Evolutionary conservation across 2,113 vertebrate genomes (phyloP), one percentile per base, ranked within the genome.

Genomic region (Nycticorax nycticorax): DNA sequence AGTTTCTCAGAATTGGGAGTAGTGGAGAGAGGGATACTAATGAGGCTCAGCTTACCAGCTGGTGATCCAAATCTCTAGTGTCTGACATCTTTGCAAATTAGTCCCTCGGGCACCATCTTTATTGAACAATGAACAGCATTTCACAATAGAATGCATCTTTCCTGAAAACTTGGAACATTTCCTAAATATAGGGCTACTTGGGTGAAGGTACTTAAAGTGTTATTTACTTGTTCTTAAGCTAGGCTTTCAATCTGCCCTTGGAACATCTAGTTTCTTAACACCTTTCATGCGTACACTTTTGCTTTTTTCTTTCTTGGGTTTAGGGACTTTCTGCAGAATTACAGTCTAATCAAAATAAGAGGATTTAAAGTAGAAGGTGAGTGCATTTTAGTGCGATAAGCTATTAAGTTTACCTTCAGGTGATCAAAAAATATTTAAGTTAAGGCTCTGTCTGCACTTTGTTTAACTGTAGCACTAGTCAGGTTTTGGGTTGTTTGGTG

Each of bases 221-320:
- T 73, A 20, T 74, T 68, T 88, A 2, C 10, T 83, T 37, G 2
- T 41, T 92, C 48, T 77, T 63, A 55, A 16, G 19, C 17, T 52
- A 43, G 4, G 24, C 32, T 67, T 93, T 87, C 37, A 47, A 21
- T 48, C 37, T 77, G 37, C 22, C 17, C 17, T 66, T 14, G 4
- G 47, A 90, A 66, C 8, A 50, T n/a, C n/a, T 64, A 24, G 6
- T 68, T 82, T 84, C 71, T 71, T 47, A 59, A 62, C 8, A n/a
- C 2, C 6, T 74, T 71, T 30, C 48, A 22, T 3, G 1, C 0
- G 0, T 59, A 75, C 2, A 3, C 15, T 72, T 85, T 41, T 63
- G 10, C 13, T 82, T 89, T 82, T 85, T 60, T 8, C 7, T 62
- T 79, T 83, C 41, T 66, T 48, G 12, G 28, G 6, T 82, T 73